Evolutionary conservation across 2,888 invertebrate species (phyloP), one percentile per base, ranked within the genome.

Genomic region (Neuroscelio doddi): DNA sequence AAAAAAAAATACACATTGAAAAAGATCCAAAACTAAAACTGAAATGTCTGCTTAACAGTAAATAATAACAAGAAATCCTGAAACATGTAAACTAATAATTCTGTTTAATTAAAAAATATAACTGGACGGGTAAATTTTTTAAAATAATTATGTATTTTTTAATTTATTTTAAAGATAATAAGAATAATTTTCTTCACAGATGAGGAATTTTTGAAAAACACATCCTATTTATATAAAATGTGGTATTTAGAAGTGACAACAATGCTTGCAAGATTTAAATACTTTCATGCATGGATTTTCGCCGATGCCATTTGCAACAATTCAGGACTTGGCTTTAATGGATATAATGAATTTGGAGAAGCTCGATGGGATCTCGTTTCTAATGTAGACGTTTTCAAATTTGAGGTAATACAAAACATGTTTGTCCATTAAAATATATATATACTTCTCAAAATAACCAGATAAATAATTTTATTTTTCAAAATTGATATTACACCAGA

Each of bases 241-340:
- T 90, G 92, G 83, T 96, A 92, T 86, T 86, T 95, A 69, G 86
- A 90, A 76, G 85, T 91, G 69, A 89, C 92, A 39, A 95, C 95
- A 47, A 89, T 93, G 70, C 87, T 93, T 64, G 91, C 92, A 62
- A 90, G 97, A 70, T 93, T 93, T 85, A 97, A 96, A 87, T 98
- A 97, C 87, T 97, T 97, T 86, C 94, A 96, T 83, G 97, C 96
- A n/a, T 98, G 97, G 97, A 87, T 95, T 57, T 87, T 97, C 76
- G 95, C 96, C 3, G 98, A 98, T 85, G 95, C 96, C 0, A 93
- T 97, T 71, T 97, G 96, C 85, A 97, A 98, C 85, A 94, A 95
- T 82, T 93, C 94, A 14, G 98, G 98, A 0, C 89, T 98, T 80
- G 95, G 95, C 10, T 95, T 92, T 80, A 89, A 89, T 76, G 97